A percentile compares a stretch with the other conserved stretches of the same genome.
Evolutionary conservation across 1,140 invertebrate species (phyloP).

Genomic region (Heterodera schachtii): DNA sequence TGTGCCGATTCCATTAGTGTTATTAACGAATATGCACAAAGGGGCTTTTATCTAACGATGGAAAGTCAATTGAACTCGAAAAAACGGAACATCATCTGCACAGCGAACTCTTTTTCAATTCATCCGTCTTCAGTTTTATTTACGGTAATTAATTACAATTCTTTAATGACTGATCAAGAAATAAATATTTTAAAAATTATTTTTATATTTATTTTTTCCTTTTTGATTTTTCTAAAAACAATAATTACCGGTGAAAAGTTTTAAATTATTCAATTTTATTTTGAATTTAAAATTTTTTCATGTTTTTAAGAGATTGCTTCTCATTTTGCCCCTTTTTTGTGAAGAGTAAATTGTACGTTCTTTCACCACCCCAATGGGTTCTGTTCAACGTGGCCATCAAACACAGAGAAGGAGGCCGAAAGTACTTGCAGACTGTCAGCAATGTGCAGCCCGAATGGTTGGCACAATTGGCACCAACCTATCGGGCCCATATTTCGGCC

Average conservation of each 20-base stretch:
- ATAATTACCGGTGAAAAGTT: too few relatives aligned
- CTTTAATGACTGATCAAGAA: too few relatives aligned
- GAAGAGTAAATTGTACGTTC: background rate
- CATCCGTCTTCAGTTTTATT: constrained; percentile 5
- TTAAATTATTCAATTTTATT: background rate
- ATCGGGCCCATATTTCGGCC: background rate
- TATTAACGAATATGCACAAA: constrained; percentile 86
- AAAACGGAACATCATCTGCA: background rate
- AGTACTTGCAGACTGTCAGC: background rate
- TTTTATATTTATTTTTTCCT: background rate
- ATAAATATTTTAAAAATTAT: too few relatives aligned
- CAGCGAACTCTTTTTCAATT: background rate
- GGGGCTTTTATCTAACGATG: constrained; percentile 97
- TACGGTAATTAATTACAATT: background rate
- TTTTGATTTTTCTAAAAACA: too few relatives aligned
- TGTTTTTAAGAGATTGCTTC: background rate
- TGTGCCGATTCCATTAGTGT: constrained; percentile 68
- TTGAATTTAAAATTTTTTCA: background rate
- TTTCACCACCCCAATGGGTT: background rate
- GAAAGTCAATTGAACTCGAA: constrained; percentile 87
- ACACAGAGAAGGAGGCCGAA: background rate
- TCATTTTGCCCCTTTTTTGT: background rate
- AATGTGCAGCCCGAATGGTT: background rate
- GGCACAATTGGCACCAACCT: background rate
- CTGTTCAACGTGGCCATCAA: background rate